Conservation (phyloP, 2,113 vertebrate species). For the Chionis minor region DNA sequence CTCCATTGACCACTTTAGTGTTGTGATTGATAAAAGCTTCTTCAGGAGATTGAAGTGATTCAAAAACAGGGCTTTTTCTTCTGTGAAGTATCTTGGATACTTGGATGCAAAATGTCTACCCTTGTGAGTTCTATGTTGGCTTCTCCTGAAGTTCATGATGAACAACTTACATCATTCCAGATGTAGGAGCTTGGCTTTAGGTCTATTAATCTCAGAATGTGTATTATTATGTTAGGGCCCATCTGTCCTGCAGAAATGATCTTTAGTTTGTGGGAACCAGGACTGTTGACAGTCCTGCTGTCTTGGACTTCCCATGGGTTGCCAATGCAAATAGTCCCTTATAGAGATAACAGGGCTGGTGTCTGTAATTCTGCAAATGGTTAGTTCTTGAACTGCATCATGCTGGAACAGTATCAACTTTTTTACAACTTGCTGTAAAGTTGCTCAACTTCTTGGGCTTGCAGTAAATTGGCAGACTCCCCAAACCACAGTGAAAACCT, state of each 20-base stretch:
- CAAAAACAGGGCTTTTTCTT: not conserved
- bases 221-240: not conserved
- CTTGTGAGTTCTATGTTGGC: not conserved
- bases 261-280: not conserved
- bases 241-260: not conserved
- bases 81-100: not conserved
- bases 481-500: not conserved
- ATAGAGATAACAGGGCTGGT: not conserved
- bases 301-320: not conserved
- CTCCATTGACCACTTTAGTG: not conserved
- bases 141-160: not conserved
- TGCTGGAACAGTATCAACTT: no score
- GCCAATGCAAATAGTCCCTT: not conserved
- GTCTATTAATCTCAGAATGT: not conserved
- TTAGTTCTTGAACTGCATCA: not conserved
- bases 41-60: not conserved
- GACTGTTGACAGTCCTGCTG: not conserved
- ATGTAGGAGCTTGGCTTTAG: not conserved
- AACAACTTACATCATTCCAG: not conserved
- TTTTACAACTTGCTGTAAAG: not conserved
- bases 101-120: not conserved
- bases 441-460: not conserved
- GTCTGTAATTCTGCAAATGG: not conserved
- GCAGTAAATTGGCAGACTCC: not conserved
- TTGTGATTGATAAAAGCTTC: not conserved